phyloP scores from a whole-genome alignment of 2,113 vertebrate genomes.

The Vidua macroura region DNA sequence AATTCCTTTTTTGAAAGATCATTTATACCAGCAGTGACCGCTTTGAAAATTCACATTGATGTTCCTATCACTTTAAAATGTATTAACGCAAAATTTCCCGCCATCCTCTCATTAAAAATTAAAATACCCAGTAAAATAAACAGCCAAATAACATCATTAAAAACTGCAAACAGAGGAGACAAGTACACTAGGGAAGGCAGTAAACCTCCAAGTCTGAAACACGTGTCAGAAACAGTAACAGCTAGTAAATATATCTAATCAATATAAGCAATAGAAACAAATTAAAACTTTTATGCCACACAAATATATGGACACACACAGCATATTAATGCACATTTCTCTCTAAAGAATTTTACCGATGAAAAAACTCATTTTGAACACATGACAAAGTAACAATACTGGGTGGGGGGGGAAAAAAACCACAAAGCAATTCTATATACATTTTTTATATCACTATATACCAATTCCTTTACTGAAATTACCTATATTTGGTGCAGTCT shows the following conservation, averaged over 20 bases:
- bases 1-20: neutral
- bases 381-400: neutral
- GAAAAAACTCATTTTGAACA: neutral
- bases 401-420: rapidly evolving
- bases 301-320: neutral
- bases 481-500: neutral
- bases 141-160: neutral
- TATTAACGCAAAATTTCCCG: neutral
- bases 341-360: slow-evolving; percentile 17
- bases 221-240: neutral
- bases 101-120: neutral
- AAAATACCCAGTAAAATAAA: neutral
- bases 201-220: neutral
- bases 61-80: neutral
- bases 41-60: neutral
- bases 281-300: neutral
- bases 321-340: neutral
- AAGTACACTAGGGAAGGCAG: neutral
- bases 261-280: neutral
- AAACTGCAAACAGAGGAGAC: neutral
- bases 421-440: neutral
- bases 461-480: neutral
- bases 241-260: neutral
- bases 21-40: neutral
- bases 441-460: neutral